phyloP scores from a whole-genome alignment of 2,113 vertebrate genomes.

The Ophthalmolycus amberensis region DNA sequence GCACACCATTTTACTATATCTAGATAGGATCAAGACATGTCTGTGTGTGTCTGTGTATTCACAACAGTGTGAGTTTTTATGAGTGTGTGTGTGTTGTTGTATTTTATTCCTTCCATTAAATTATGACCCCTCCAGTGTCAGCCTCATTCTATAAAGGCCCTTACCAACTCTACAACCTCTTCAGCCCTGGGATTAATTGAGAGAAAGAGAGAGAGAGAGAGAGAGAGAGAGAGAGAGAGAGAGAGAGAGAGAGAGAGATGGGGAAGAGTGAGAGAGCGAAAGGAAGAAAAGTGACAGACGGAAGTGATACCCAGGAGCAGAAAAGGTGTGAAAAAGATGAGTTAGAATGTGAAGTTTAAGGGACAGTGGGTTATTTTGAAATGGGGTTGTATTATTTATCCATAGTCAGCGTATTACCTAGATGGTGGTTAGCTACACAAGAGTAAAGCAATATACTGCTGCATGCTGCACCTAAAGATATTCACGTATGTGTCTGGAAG shows the following conservation, averaged over 20 bases:
- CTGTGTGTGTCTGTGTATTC: not conserved
- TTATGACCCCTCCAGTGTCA: slow-evolving; percentile 48
- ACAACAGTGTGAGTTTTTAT: not conserved
- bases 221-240: not conserved
- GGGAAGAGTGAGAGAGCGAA: not conserved
- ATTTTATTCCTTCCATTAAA: slow-evolving; percentile 60
- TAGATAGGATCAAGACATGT: slow-evolving; percentile 29
- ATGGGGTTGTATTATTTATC: too few species aligned
- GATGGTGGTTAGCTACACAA: not conserved
- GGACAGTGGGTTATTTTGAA: too few species aligned
- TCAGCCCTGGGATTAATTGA: slow-evolving; percentile 45
- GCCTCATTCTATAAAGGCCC: slow-evolving; percentile 48
- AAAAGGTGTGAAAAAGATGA: not conserved
- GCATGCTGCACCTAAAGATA: not conserved
- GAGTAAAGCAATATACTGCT: not conserved
- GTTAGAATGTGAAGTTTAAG: not conserved
- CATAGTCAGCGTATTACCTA: not conserved
- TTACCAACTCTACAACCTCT: slow-evolving; percentile 47
- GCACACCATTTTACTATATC: slow-evolving; percentile 28
- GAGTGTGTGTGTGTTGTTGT: not conserved
- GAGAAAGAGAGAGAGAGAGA: not conserved
- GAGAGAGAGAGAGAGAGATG: slow-evolving; percentile 1
- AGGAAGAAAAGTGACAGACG: not conserved
- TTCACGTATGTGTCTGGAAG: not conserved
- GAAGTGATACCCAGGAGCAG: not conserved